Percentiles rank a stretch among this genome's conserved stretches.
These are phyloP conservation scores for Holothuria leucospilota DNA, from an alignment of 53 echinoderm and acorn worm genomes.

Conservation along the genomic window DNA sequence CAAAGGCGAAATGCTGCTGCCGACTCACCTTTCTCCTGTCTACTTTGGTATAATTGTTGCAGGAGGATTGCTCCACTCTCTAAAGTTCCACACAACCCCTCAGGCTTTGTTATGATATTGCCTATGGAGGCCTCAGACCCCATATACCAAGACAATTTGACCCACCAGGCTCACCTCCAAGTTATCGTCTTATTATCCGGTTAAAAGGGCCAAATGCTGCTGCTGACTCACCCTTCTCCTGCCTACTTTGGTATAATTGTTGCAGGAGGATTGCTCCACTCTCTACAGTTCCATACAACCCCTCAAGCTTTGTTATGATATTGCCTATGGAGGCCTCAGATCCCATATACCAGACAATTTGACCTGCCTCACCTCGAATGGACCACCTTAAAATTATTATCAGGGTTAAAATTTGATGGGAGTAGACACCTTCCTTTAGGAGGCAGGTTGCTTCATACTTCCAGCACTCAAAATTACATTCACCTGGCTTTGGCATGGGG, in stretches of 20 bases:
- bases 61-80: constrained; percentile 35
- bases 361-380: constrained; percentile 17
- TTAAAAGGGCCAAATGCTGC: no score
- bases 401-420: background rate
- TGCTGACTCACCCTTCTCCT: no score
- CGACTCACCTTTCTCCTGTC: no score
- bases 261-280: constrained; percentile 36
- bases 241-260: background rate
- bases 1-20: background rate
- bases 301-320: constrained; percentile 19
- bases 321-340: background rate
- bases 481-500: background rate
- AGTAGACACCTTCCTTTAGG: background rate
- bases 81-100: constrained; percentile 12
- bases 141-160: constrained; percentile 17
- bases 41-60: constrained; percentile 9
- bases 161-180: constrained; percentile 32
- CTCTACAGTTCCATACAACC: constrained; percentile 20
- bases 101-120: constrained; percentile 6
- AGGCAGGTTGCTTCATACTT: constrained; percentile 45
- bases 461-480: background rate
- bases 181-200: no score
- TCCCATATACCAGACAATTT: constrained; percentile 29
- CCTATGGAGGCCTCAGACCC: background rate
- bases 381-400: background rate